phyloP scores from a whole-genome alignment of 2,113 vertebrate species.

The Axis porcinus region DNA sequence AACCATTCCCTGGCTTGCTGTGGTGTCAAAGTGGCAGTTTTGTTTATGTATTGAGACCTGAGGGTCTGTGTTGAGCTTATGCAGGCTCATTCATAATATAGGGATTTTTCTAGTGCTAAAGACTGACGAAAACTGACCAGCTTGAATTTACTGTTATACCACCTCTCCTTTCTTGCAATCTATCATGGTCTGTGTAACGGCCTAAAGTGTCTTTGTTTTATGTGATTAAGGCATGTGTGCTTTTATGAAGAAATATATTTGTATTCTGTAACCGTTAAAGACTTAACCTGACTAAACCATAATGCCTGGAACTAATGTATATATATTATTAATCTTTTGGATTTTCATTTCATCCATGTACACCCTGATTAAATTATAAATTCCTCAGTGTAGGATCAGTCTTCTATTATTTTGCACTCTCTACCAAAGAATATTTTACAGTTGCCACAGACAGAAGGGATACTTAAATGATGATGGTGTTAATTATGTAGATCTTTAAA shows the following conservation, averaged over 20 bases:
- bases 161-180: neutral
- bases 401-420: neutral
- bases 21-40: neutral
- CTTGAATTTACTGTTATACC: neutral
- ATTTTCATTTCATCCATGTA: neutral
- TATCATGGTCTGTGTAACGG: neutral
- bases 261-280: neutral
- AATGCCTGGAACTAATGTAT: neutral
- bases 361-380: neutral
- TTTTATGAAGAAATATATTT: slow-evolving; percentile 19
- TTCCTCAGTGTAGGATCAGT: neutral
- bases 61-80: neutral
- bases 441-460: neutral
- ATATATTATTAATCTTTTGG: neutral
- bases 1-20: neutral
- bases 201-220: neutral
- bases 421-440: neutral
- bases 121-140: neutral
- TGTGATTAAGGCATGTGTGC: neutral
- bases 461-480: neutral
- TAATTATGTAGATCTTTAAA: neutral
- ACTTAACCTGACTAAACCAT: neutral
- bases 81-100: neutral
- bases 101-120: neutral
- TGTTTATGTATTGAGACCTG: neutral